Conservation (phyloP, 2,113 vertebrate species). For the Toxotes chatareus region DNA sequence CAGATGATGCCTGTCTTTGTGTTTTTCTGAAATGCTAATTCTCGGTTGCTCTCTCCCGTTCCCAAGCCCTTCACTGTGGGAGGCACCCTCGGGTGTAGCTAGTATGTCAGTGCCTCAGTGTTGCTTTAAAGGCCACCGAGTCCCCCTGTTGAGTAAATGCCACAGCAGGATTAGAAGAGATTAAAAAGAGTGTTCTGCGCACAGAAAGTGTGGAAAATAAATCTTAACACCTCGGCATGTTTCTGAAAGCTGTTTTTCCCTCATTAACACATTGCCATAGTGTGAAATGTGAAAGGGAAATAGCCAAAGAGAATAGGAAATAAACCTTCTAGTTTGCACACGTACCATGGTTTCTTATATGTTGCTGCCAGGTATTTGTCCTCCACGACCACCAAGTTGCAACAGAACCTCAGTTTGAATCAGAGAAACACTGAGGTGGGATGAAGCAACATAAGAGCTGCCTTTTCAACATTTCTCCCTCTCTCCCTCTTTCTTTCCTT, state of each 20-base stretch:
- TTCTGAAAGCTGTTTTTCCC: constrained; percentile 73
- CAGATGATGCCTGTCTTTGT: constrained; percentile 32
- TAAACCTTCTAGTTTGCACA: constrained; percentile 18
- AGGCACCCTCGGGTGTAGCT: constrained; percentile 40
- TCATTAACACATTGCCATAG: constrained; percentile 61
- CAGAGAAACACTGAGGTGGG: constrained; percentile 15
- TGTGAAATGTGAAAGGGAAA: constrained; percentile 50
- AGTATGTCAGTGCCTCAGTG: constrained; percentile 32
- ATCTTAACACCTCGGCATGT: constrained; percentile 67
- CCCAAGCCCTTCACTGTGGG: constrained; percentile 36
- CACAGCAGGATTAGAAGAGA: constrained; percentile 77
- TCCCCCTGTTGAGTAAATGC: constrained; percentile 74
- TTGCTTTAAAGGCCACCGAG: constrained; percentile 67
- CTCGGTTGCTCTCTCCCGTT: constrained; percentile 44
- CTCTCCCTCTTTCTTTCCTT: constrained; percentile 78
- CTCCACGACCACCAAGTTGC: not conserved
- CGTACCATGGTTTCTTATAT: constrained; percentile 16
- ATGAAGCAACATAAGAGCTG: constrained; percentile 20
- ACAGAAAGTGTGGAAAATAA: constrained; percentile 66
- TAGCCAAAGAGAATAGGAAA: constrained; percentile 6
- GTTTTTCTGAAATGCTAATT: constrained; percentile 43
- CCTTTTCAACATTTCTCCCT: constrained; percentile 64
- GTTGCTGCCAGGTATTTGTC: constrained; percentile 6
- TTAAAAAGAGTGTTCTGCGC: constrained; percentile 71
- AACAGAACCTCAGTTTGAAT: constrained; percentile 9